Base-by-base conservation (phyloP, 1,140 invertebrate species). In the Macrotrachela quadricornifera region DNA sequence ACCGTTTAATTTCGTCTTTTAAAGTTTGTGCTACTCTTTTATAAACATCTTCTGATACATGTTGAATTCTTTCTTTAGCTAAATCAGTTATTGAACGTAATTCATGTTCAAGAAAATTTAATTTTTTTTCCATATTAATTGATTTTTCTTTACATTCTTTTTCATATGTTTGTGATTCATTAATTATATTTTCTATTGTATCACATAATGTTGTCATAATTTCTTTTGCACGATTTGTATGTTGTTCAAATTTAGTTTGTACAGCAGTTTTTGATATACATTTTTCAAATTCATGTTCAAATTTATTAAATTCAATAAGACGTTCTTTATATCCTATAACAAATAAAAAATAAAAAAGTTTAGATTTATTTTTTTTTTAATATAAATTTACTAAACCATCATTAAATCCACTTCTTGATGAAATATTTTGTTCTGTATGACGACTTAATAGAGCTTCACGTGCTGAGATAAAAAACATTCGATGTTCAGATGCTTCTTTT, bases 211-310 rank as follows among this genome's bases (percentile, higher is more conserved):
- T 4, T 30, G 21, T 42, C 3, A 42, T 42, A 39, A 54, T 54
- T 36, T 13, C 11, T n/a, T 48, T 83, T 38, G 90, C 92, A 54
- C 87, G 77, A 60, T 85, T 79, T 45, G 85, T 85, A 71, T 97
- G 92, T 64, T 94, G 87, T 65, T 91, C 85, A 71, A 99, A 99
- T 72, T 99, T 99, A 4, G 94, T 99, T 66, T 85, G 82, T 0
- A 97, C 90, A 21, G 94, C 92, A 21, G 87, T 91, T 68, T 94
- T 83, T 36, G 87, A 95, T 63, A 97, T 92, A 72, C 88, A 95
- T 68, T 94, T 85, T 75, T 72, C 51, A 36, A 64, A 58, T 17
- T 53, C 42, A 37, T 44, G 38, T 40, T 43, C 49, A 30, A 55
- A 51, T 49, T 39, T 46, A 50, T 50, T 46, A 42, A 56, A 58